Evolutionary conservation across 2,888 invertebrate species (phyloP), one percentile per base, ranked within the genome.

Genomic region (Heteromurus nitidus): DNA sequence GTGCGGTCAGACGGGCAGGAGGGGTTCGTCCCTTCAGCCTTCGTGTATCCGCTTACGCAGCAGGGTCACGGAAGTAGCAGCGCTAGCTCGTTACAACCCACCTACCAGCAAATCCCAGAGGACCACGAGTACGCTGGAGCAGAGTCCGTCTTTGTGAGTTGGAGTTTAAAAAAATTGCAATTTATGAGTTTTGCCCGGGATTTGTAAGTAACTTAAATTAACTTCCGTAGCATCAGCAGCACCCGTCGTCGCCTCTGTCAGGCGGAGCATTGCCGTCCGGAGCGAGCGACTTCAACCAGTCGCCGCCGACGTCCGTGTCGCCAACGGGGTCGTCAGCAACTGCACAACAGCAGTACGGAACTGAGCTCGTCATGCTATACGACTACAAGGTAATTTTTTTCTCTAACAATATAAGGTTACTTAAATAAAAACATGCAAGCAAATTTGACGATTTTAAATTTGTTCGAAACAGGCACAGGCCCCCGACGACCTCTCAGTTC

Each of bases 301-400:
- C 69, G 3, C 55, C 55, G 5, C 65, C 65, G 11, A 11, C 69
- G 9, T 44, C 47, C 3, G 31, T 16, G 20, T 69, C 69, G 3
- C 53, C 69, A 28, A 42, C 9, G n/a, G 28, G 62, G 22, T 11
- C 31, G n/a, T 53, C 53, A 22, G 22, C 53, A 53, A 24, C 62
- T 18, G 55, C 53, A 50, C 82, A 77, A 18, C 73, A 72, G 31
- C 77, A 67, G 36, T 69, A 80, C 53, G 96, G 96, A 82, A 96
- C 96, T 0, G 96, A 97, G 89, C 91, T 97, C 88, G 96, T 97
- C 87, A 96, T 97, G 93, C 92, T 97, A 22, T 97, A 97, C 89
- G 97, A 97, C 91, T 98, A 97, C 90, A 96, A 96, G 92, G 95
- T 93, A 67, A 0, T 2, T 60, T 36, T 22, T n/a, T n/a, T n/a